phyloP scores from a whole-genome alignment of 2,888 invertebrate genomes.

The Lutraria lutraria region DNA sequence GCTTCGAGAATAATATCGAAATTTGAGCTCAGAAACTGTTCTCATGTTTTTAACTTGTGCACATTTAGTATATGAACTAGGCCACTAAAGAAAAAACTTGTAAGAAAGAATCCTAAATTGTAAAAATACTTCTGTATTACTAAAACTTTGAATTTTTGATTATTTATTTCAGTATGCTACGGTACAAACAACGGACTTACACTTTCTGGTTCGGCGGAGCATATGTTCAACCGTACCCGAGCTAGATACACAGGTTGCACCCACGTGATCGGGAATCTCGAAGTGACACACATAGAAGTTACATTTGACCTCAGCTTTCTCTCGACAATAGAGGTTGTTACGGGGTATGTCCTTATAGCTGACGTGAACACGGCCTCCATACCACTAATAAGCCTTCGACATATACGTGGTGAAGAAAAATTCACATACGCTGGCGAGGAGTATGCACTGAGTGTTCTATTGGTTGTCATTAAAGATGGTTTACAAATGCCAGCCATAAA shows the following conservation, averaged over 20 bases:
- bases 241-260: conserved; percentile 3
- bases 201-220: neutral
- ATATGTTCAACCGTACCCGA: neutral
- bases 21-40: too few species aligned
- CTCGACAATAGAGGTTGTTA: conserved; percentile 35
- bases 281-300: conserved; percentile 22
- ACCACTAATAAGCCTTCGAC: conserved; percentile 19
- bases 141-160: too few species aligned
- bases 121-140: too few species aligned
- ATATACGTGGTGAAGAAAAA: conserved; percentile 16
- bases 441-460: neutral
- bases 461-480: conserved; percentile 3
- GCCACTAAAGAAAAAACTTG: too few species aligned
- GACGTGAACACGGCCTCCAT: conserved; percentile 27
- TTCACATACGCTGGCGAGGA: conserved; percentile 2
- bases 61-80: too few species aligned
- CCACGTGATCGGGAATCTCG: conserved; percentile 29
- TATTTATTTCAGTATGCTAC: conserved; percentile 39
- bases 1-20: too few species aligned
- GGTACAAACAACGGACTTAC: conserved; percentile 28
- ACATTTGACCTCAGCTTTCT: conserved; percentile 32
- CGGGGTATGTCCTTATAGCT: conserved; percentile 33
- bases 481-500: conserved; percentile 33
- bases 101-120: too few species aligned
- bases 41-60: too few species aligned